Conservation (phyloP, 2,888 invertebrate species). For the Chaetoderma sp. region DNA sequence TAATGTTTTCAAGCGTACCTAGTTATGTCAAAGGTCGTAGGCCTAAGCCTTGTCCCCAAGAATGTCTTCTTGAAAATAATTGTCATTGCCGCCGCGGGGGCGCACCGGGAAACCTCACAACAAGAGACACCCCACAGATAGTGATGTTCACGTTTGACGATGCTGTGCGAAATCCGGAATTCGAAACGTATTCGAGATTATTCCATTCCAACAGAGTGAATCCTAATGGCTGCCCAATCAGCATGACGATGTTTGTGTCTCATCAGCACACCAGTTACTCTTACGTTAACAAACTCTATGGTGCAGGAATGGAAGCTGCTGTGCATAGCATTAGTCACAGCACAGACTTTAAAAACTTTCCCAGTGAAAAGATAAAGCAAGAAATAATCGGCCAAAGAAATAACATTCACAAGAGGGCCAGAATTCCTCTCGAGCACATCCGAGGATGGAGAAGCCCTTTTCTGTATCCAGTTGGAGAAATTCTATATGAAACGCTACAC, state of each 20-base stretch:
- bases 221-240: conserved; percentile 77
- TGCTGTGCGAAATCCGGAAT: conserved; percentile 44
- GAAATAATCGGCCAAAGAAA: conserved; percentile 76
- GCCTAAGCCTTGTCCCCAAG: too few relatives aligned
- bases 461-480: conserved; percentile 47
- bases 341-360: conserved; percentile 81
- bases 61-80: too few relatives aligned
- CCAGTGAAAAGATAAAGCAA: conserved; percentile 90
- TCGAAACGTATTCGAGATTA: conserved; percentile 39
- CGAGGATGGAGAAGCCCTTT: conserved; percentile 52
- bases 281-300: conserved; percentile 95
- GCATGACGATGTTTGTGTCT: conserved; percentile 97
- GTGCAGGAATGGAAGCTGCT: conserved; percentile 96
- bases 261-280: conserved; percentile 99
- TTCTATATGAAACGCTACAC: conserved; percentile 44
- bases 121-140: conserved; percentile 45
- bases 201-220: conserved; percentile 69
- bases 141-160: conserved; percentile 56
- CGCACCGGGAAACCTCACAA: conserved; percentile 35
- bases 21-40: too few relatives aligned
- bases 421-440: conserved; percentile 45
- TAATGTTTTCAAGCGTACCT: too few relatives aligned
- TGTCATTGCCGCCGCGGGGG: conserved; percentile 37
- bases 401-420: conserved; percentile 42
- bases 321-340: conserved; percentile 85